A percentile compares a stretch with the other conserved stretches of the same genome.
phyloP scores from a whole-genome alignment of 2,888 invertebrate genomes.

The Oxytorus armatus region DNA sequence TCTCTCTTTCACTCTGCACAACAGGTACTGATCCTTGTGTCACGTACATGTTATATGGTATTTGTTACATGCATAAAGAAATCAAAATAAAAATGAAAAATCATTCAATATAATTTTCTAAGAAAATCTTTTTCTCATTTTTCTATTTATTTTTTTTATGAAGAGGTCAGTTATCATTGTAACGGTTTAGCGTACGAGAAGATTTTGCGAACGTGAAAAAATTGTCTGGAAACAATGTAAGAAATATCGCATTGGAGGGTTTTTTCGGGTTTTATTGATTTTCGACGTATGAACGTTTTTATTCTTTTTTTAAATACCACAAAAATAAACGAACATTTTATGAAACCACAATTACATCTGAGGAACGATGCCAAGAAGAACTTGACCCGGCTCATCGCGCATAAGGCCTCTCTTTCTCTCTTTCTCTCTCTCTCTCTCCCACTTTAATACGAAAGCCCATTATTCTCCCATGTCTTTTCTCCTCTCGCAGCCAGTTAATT shows the following conservation, averaged over 20 bases:
- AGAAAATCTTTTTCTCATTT: slow-evolving; percentile 1
- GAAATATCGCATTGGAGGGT: too few species aligned
- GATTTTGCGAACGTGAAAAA: too few species aligned
- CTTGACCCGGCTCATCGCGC: slow-evolving; percentile 49
- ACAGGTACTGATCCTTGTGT: slow-evolving; percentile 13
- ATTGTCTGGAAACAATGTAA: too few species aligned
- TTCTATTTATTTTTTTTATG: background rate
- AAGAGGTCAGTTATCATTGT: too few species aligned
- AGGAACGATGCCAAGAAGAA: slow-evolving; percentile 52
- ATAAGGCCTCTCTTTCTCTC: slow-evolving; percentile 25
- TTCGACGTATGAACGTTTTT: too few species aligned
- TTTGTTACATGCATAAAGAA: background rate
- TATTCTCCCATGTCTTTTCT: too few species aligned
- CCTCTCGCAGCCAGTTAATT: slow-evolving; percentile 71
- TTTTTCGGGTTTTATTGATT: too few species aligned
- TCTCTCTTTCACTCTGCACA: too few species aligned
- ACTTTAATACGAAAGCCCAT: slow-evolving; percentile 58
- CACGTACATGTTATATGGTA: slow-evolving; percentile 8
- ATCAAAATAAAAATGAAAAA: slow-evolving; percentile 2
- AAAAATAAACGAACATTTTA: too few species aligned
- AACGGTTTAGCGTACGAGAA: too few species aligned
- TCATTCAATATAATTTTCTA: slow-evolving; percentile 1
- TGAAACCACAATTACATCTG: too few species aligned
- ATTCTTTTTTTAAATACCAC: too few species aligned
- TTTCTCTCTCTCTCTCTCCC: slow-evolving; percentile 40